Evolutionary conservation across 2,888 invertebrate species (phyloP).

Genomic region (Morinoia aosen): DNA sequence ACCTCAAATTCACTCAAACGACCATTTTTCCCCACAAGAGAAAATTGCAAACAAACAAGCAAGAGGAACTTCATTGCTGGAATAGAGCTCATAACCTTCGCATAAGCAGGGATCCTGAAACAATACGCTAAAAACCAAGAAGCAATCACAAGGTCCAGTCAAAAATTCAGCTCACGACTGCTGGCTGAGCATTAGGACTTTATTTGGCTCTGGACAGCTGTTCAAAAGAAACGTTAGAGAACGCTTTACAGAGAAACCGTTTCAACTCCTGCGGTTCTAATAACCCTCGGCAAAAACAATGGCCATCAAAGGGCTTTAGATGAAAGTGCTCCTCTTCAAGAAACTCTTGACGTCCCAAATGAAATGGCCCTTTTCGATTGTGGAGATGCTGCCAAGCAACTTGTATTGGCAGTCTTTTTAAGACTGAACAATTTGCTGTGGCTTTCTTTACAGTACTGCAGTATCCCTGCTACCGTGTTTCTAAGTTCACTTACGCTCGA

Average conservation of each 20-base stretch:
- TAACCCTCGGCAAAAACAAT: conserved; percentile 51
- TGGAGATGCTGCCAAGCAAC: conserved; percentile 48
- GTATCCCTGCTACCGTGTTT: not conserved
- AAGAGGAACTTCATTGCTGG: not conserved
- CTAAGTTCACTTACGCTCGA: not conserved
- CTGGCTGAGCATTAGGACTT: conserved; percentile 32
- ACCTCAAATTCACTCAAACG: not conserved
- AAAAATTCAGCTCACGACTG: conserved; percentile 40
- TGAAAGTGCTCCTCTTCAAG: conserved; percentile 51
- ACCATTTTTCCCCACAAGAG: not conserved
- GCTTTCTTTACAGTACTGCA: conserved; percentile 26
- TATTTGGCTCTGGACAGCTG: conserved; percentile 47
- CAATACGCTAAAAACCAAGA: not conserved
- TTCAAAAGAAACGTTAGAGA: conserved; percentile 43
- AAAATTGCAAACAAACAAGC: not conserved
- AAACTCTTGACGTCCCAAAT: conserved; percentile 47
- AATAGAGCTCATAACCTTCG: not conserved
- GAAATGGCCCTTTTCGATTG: conserved; percentile 41
- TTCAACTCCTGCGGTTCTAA: conserved; percentile 52
- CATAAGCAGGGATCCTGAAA: conserved; percentile 13
- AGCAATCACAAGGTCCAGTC: conserved; percentile 41
- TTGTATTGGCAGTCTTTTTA: conserved; percentile 40
- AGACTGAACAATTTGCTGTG: conserved; percentile 24
- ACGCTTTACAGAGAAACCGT: conserved; percentile 52
- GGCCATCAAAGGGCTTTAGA: conserved; percentile 51